Evolutionary conservation across 2,888 invertebrate species (phyloP), one percentile per base, ranked within the genome.

Genomic region (Synergus gifuensis): DNA sequence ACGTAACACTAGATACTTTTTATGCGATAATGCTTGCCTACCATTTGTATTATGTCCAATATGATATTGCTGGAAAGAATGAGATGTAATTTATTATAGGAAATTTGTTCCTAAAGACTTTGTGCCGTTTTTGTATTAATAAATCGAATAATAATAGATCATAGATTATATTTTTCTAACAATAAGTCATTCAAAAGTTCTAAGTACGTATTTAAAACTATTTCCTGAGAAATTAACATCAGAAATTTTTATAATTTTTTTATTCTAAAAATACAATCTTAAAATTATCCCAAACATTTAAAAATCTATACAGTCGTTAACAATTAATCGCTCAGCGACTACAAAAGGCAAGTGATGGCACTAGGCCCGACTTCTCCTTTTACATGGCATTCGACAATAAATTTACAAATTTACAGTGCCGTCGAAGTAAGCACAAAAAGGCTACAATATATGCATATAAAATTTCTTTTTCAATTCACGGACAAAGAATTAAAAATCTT

Each of bases 281-380:
- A 67, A 18, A 44, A 67, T 63, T 16, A 63, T 67, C 22, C 28
- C 49, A 14, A 14, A 46, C 46, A 49, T 49, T 46, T 69, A 28
- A 16, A 49, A 18, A 44, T 69, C 49, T 49, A 69, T 69, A 69
- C 28, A 28, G 28, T 69, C 46, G 46, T 69, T 49, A 49, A 28
- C 8, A 69, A 28, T 46, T 28, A 79, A 81, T 83, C 84, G 82
- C 84, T 66, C 83, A 84, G 84, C 83, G 79, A 84, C 80, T 67
- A 69, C 42, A 42, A 78, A 12, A 81, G 84, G 84, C 83, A 83
- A 83, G 84, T 62, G 60, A 81, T 81, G 83, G 82, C 84, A 79
- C 81, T 81, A 76, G 80, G 84, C 83, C 84, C 82, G 82, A 69
- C 36, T 40, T 64, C 40, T 64, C 28, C 28, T 22, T 63, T 69